Conservation (phyloP, 2,888 invertebrate genomes). For the Hypsopygia costalis region DNA sequence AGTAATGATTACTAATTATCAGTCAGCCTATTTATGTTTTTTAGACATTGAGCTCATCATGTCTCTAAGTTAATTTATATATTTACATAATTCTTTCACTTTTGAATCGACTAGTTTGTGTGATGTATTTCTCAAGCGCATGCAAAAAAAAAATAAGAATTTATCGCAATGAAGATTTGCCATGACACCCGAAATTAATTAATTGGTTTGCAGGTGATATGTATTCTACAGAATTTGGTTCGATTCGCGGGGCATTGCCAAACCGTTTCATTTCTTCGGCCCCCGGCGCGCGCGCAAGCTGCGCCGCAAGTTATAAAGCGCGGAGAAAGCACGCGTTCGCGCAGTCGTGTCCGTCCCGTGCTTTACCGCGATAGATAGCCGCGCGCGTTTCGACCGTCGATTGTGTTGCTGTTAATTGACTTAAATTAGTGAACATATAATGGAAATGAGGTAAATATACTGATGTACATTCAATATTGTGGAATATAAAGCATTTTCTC, state of each 20-base stretch:
- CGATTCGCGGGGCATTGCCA: constrained; percentile 61
- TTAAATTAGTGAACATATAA: constrained; percentile 1
- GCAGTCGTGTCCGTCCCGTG: constrained; percentile 45
- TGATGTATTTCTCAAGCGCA: too few relatives aligned
- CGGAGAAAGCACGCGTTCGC: constrained; percentile 68
- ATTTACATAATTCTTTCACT: too few relatives aligned
- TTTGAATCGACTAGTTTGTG: too few relatives aligned
- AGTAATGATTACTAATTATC: too few relatives aligned
- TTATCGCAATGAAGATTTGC: too few relatives aligned
- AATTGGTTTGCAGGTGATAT: constrained; percentile 38
- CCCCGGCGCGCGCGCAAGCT: constrained; percentile 36
- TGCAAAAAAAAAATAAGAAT: too few relatives aligned
- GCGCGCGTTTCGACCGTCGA: constrained; percentile 56
- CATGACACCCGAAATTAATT: constrained; percentile 16
- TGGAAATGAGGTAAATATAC: constrained; percentile 63
- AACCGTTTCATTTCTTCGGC: constrained; percentile 64
- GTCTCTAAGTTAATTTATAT: too few relatives aligned
- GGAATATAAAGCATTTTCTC: too few relatives aligned
- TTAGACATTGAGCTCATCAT: too few relatives aligned
- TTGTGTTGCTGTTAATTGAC: constrained; percentile 42
- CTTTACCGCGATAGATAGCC: constrained; percentile 37
- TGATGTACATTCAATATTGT: not conserved
- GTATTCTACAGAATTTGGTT: constrained; percentile 44
- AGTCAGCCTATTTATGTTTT: too few relatives aligned
- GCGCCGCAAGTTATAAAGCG: constrained; percentile 65